Conservation (phyloP, 2,888 invertebrate genomes). For the Coremacera marginata region DNA sequence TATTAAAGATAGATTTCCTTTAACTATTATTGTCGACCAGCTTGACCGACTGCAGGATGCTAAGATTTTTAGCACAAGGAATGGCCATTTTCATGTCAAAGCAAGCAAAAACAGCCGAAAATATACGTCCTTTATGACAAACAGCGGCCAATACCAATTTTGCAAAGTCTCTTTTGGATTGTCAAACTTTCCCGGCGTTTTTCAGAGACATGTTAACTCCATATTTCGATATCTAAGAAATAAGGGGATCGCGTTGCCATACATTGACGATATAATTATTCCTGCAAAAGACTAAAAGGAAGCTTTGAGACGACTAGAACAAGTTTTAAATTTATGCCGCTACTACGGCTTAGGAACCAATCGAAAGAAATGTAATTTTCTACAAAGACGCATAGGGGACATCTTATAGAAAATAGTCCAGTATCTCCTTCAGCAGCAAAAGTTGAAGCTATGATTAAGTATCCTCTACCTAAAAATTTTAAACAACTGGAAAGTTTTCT, state of each 20-base stretch:
- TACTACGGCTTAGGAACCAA: neutral
- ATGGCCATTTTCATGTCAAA: neutral
- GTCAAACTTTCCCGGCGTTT: too few species aligned
- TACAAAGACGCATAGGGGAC: conserved; percentile 59
- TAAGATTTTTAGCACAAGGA: neutral
- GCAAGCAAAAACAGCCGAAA: neutral
- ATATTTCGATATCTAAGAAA: too few species aligned
- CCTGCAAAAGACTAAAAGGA: neutral
- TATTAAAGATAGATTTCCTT: neutral
- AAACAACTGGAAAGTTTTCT: neutral
- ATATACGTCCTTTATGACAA: neutral
- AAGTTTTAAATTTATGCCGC: neutral
- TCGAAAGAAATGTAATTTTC: conserved; percentile 50
- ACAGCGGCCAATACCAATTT: neutral
- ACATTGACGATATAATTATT: too few species aligned
- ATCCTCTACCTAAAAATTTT: neutral
- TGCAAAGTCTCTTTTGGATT: neutral
- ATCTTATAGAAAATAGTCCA: conserved; percentile 20
- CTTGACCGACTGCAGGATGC: conserved; percentile 34
- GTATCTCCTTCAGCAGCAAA: neutral
- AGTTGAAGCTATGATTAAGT: neutral
- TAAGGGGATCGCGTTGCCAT: too few species aligned
- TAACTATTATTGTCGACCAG: conserved; percentile 40
- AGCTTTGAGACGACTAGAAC: neutral
- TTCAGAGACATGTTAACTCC: too few species aligned